Evolutionary conservation across 2,888 invertebrate species (phyloP).

Genomic region (Drosophila setosimentum): DNA sequence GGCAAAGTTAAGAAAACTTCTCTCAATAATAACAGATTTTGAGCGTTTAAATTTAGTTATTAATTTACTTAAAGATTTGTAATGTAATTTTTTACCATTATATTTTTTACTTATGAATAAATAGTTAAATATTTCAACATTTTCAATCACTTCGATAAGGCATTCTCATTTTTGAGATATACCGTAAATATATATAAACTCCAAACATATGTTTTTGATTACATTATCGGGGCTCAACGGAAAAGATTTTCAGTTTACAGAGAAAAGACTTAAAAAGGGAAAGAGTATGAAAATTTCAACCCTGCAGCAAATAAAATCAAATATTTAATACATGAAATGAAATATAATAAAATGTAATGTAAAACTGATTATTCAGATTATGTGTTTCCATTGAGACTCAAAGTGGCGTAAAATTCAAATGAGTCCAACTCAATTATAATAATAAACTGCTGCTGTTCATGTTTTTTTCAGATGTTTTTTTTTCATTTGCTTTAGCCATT

Average conservation of each 20-base stretch:
- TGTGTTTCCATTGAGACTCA: slow-evolving; percentile 48
- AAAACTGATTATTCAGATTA: slow-evolving; percentile 57
- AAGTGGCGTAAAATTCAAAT: slow-evolving; percentile 67
- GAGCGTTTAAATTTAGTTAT: background rate
- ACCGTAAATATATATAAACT: background rate
- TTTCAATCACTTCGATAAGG: background rate
- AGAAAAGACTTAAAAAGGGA: background rate
- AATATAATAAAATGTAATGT: slow-evolving; percentile 45
- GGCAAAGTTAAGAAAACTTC: background rate
- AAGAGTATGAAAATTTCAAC: background rate
- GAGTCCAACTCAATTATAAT: slow-evolving; percentile 68
- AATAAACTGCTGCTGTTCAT: slow-evolving; percentile 53
- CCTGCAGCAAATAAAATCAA: slow-evolving; percentile 8
- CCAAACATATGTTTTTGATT: background rate
- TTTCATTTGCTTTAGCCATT: slow-evolving; percentile 6
- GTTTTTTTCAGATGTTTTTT: slow-evolving; percentile 23
- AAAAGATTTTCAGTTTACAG: background rate
- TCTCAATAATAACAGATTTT: background rate
- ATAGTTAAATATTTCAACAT: background rate
- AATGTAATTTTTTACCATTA: background rate
- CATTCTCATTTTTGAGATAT: background rate
- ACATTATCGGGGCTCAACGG: background rate
- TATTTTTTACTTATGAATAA: background rate
- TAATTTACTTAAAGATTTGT: background rate
- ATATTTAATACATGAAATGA: slow-evolving; percentile 32